These are phyloP conservation scores for Myotis daubentonii DNA, from an alignment of 2,797 vertebrate species.

Conservation along the genomic window DNA sequence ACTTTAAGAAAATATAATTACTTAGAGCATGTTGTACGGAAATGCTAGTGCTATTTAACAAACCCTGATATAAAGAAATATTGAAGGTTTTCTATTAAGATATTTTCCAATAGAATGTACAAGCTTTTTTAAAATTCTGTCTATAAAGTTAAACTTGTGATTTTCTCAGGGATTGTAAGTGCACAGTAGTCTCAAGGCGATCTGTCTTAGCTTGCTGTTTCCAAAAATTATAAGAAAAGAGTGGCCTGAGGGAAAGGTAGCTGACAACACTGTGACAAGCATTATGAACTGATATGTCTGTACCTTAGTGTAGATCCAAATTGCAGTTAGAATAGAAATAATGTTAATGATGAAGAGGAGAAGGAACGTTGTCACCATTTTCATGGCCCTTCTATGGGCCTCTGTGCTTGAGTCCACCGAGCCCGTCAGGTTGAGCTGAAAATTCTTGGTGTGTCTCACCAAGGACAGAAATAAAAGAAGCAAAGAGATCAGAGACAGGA, in stretches of 20 bases:
- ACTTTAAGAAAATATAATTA: not conserved
- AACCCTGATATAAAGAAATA: too few species aligned
- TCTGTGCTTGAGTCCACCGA: not conserved
- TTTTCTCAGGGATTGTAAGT: not conserved
- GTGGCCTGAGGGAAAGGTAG: not conserved
- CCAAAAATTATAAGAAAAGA: not conserved
- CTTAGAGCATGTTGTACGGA: not conserved
- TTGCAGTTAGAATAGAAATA: not conserved
- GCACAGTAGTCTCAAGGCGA: not conserved
- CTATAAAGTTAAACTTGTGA: not conserved
- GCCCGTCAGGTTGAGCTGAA: not conserved
- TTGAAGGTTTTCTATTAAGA: not conserved
- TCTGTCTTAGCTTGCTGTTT: not conserved
- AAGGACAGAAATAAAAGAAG: not conserved
- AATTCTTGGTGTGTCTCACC: constrained; percentile 12
- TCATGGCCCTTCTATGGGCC: not conserved
- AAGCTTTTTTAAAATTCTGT: not conserved
- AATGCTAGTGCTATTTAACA: not conserved
- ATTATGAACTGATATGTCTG: not conserved
- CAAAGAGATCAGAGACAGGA: not conserved
- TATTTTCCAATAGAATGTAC: not conserved
- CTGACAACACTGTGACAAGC: not conserved
- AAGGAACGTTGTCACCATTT: not conserved
- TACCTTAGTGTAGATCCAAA: not conserved
- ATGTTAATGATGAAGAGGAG: not conserved